These are phyloP conservation scores for Rhabditoides inermis DNA, from an alignment of 2,888 invertebrate species.

Conservation along the genomic window DNA sequence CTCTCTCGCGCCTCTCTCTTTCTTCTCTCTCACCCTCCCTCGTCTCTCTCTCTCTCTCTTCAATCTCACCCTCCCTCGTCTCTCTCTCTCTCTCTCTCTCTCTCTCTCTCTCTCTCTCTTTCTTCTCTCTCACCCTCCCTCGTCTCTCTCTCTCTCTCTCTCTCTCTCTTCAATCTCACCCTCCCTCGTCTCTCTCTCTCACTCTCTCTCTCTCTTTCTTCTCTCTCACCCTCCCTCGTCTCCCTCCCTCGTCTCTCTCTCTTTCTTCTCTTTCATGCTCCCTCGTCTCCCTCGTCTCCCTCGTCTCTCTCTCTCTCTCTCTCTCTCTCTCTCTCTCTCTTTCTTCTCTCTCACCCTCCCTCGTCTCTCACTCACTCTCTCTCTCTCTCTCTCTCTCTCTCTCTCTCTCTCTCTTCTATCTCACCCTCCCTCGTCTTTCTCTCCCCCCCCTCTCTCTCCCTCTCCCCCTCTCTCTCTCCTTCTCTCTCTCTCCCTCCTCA, in stretches of 20 bases:
- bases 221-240: not conserved
- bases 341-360: not conserved
- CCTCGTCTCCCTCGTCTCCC: not conserved
- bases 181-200: conserved; percentile 1
- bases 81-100: conserved; percentile 6
- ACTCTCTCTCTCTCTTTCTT: conserved; percentile 7
- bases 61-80: not conserved
- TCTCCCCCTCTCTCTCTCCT: conserved; percentile 4
- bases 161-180: conserved; percentile 10
- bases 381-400: conserved; percentile 5
- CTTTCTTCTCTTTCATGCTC: not conserved
- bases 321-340: conserved; percentile 2
- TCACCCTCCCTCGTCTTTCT: not conserved
- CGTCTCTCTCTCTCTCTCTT: not conserved
- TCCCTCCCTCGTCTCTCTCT: not conserved
- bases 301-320: conserved; percentile 5
- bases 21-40: not conserved
- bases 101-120: conserved; percentile 1
- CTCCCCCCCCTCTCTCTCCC: not conserved
- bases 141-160: conserved; percentile 4
- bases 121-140: not conserved
- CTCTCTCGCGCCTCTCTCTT: conserved; percentile 5
- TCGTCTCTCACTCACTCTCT: not conserved
- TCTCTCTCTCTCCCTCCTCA: conserved; percentile 1
- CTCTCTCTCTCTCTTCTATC: conserved; percentile 11